Evolutionary conservation across 2,113 vertebrate genomes (phyloP), one percentile per base, ranked within the genome.

Genomic region (Eublepharis macularius): DNA sequence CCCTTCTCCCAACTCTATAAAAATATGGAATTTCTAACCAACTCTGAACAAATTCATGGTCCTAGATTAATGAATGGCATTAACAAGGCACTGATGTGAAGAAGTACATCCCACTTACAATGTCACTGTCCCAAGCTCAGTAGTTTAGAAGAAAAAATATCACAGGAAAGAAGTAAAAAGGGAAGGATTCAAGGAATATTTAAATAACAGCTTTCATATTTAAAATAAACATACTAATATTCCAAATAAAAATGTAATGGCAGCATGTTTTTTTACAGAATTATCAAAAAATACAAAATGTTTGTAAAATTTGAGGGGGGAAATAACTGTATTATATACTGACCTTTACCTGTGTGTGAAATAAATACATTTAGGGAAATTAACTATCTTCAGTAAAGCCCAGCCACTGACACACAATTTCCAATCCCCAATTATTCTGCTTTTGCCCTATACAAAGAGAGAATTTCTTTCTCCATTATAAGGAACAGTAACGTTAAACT

Each of bases 61-160:
- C 96, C 95, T 95, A 96, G 94, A 96, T 96, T 96, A 96, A 96
- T 95, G 94, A 92, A 94, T 6, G 70, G 87, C 86, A 96, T 96
- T 96, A 96, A 96, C 92, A 92, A 95, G 84, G 90, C 94, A 95
- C 81, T 90, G 93, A 93, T 90, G 94, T 95, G 94, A 94, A 69
- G 92, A 95, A 94, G 91, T 92, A 93, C 93, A 94, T 87, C 92
- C 94, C 85, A 87, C 93, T 95, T 94, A 93, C 91, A 95, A 89
- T 94, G 92, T 93, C 92, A 95, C 68, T 92, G 87, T 76, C 82
- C 49, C 82, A 81, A 84, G 86, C 76, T 90, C 87, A 91, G 87
- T 79, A 92, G 91, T 92, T 82, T 91, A 76, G 84, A 81, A 95
- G 92, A 95, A 95, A 96, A 95, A 94, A 94, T 94, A 95, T 91